These are phyloP conservation scores for Agapornis roseicollis DNA, from an alignment of 2,113 vertebrate genomes.

Conservation along the genomic window DNA sequence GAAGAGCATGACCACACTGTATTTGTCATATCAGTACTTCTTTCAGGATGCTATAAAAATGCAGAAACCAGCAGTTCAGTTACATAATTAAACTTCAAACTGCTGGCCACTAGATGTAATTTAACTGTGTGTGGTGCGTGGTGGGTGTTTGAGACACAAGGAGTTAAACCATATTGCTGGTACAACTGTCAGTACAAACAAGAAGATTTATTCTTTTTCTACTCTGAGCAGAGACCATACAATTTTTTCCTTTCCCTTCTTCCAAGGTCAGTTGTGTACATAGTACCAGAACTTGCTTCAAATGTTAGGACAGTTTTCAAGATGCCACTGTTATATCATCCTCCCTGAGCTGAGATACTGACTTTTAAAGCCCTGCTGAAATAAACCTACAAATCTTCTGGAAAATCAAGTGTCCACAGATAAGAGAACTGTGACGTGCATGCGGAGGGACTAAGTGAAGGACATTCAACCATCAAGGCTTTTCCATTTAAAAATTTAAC, in stretches of 20 bases:
- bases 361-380: neutral
- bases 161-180: neutral
- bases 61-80: neutral
- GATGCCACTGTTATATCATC: neutral
- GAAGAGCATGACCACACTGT: neutral
- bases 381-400: slow-evolving; percentile 50
- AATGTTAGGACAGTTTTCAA: neutral
- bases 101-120: neutral
- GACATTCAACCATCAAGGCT: slow-evolving; percentile 4
- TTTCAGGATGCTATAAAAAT: neutral
- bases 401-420: slow-evolving; percentile 32
- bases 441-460: slow-evolving; percentile 48
- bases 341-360: neutral
- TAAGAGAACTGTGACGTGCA: neutral
- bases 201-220: neutral
- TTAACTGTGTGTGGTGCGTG: neutral
- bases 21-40: neutral
- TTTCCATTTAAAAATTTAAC: neutral
- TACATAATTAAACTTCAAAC: neutral
- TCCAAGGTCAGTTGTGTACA: neutral
- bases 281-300: slow-evolving; percentile 1
- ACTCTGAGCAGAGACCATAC: neutral
- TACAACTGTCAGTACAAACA: neutral
- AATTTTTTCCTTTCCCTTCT: neutral
- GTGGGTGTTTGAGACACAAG: neutral